Base-by-base conservation (phyloP, 1,140 invertebrate genomes). In the Ceratina australensis region DNA sequence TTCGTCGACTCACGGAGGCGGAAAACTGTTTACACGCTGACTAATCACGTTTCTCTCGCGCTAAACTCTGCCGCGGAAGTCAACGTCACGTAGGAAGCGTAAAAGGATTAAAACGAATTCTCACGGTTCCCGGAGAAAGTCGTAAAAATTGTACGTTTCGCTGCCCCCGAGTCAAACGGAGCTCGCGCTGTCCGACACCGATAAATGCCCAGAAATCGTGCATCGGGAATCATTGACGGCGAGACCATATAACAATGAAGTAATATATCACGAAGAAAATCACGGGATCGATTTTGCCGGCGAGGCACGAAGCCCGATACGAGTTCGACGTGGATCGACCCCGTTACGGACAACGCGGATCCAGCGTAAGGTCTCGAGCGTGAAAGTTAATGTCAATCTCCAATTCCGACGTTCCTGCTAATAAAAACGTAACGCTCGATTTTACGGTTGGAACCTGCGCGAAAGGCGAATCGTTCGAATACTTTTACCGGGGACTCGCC, bases 351-450 rank as follows among this genome's bases (percentile, higher is more conserved):
- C 1, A 15, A 18, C 13, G 24, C n/a, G n/a, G n/a, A n/a, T n/a
- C n/a, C n/a, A n/a, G 15, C 26, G 15, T 8, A 26, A 65, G 42
- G 13, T 24, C 8, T 52, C 12, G 16, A 1, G 24, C 65, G 65
- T 33, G 66, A 68, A 68, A 68, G 50, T 68, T 50, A 54, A 20
- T 47, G 16, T 47, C n/a, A 47, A 22, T 64, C 15, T 47, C 20
- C 8, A n/a, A 64, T 64, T 64, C 28, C 12, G 3, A 59, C 7
- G 22, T 59, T 59, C 12, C 10, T 22, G 33, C 10, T 47, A 33
- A 68, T 20, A 13, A 54, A 68, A 54, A 33, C 66, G 50, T 68
- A 68, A 68, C 4, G 3, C 26, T n/a, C 2, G 33, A 13, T 42
- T 22, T 47, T 20, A 47, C 26, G 61, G n/a, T 64, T 52, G 7